A percentile compares a stretch with the other conserved stretches of the same genome.
These are phyloP conservation scores for Timema cristinae DNA, from an alignment of 2,888 invertebrate species.

Conservation along the genomic window DNA sequence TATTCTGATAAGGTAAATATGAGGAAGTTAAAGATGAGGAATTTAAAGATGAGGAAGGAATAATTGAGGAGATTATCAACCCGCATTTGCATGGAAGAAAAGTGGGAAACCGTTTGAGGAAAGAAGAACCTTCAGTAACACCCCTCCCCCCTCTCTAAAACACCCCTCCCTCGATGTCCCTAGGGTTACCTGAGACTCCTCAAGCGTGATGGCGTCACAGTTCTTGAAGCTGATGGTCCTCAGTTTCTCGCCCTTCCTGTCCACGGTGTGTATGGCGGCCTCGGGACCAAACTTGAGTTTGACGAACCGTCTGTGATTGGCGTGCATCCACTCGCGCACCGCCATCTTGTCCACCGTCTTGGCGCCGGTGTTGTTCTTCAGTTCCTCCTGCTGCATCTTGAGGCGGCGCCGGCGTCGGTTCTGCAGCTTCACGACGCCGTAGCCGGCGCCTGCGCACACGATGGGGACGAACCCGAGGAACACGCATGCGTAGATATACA, in stretches of 20 bases:
- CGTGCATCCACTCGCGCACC: conserved; percentile 91
- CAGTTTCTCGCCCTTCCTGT: conserved; percentile 87
- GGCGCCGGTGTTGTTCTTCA: conserved; percentile 47
- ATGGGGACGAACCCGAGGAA: conserved; percentile 90
- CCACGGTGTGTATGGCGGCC: conserved; percentile 78
- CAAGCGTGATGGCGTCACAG: conserved; percentile 74
- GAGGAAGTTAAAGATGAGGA: no score
- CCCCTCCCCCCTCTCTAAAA: no score
- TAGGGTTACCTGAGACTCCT: conserved; percentile 69
- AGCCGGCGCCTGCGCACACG: conserved; percentile 85
- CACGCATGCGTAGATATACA: conserved; percentile 94
- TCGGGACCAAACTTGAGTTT: conserved; percentile 89
- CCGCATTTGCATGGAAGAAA: no score
- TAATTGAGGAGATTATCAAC: no score
- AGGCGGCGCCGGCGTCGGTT: conserved; percentile 76
- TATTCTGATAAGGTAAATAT: no score
- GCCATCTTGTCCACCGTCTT: conserved; percentile 82
- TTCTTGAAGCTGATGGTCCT: conserved; percentile 74
- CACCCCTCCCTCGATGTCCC: neutral
- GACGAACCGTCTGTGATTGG: conserved; percentile 82
- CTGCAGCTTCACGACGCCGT: conserved; percentile 87
- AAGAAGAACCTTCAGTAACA: no score
- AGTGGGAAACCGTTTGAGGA: no score
- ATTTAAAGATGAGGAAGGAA: no score
- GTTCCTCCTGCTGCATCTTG: conserved; percentile 77